Evolutionary conservation across 2,797 vertebrate species (phyloP), one percentile per base, ranked within the genome.

Genomic region (Apodemus agrarius): DNA sequence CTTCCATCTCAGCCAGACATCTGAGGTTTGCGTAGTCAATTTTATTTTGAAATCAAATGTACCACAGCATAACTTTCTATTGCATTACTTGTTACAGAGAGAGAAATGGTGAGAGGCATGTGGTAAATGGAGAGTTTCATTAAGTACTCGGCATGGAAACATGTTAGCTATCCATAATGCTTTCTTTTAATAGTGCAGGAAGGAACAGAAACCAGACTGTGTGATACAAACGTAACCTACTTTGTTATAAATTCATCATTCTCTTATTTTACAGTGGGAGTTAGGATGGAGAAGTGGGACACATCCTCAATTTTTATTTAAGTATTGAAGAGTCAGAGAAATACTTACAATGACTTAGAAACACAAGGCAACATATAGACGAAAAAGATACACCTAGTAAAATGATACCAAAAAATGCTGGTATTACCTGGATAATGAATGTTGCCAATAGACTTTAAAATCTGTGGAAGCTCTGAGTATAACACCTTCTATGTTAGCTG

Each of bases 31-130:
- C 92, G n/a, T 74, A 96, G 69, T 89, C 40, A 89, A 74, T 79
- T 92, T 91, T 78, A 49, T 65, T 89, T 85, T 89, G 49, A 96
- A 96, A 89, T 90, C 89, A 86, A 94, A 94, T 85, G 79, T 92
- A 85, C 31, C 67, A 85, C n/a, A 59, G 54, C 37, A 90, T 4
- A 79, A 43, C 43, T 89, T 92, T 86, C 16, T 96, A 52, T 65
- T 89, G 61, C n/a, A 12, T 92, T 92, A 92, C 89, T 72, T 89
- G n/a, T 94, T 79, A n/a, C 79, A 89, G 24, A 92, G 80, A 96
- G 12, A 94, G 46, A 89, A 79, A 90, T 46, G 29, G 37, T 37
- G 40, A 90, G 52, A 90, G 8, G 63, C 22, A n/a, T 74, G 74
- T 74, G 59, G 26, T 75, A 89, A 92, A 85, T 80, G 31, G 31